These are phyloP conservation scores for Gymnoscopelus microlampas DNA, from an alignment of 2,797 vertebrate species.

Conservation along the genomic window DNA sequence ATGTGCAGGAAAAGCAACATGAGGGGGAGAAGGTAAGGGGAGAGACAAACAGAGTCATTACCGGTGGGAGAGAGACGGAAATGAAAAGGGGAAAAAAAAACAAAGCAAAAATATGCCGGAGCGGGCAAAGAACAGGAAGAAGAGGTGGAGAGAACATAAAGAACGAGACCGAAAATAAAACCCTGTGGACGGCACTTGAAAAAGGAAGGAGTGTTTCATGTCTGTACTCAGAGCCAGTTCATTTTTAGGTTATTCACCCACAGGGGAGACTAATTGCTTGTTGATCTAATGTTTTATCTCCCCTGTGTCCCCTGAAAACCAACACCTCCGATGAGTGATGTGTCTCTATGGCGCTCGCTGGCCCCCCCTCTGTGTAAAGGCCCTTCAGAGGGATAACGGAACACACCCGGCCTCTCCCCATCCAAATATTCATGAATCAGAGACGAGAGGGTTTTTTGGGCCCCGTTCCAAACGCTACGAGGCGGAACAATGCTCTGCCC, in stretches of 20 bases:
- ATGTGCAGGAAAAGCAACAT: slow-evolving; percentile 41
- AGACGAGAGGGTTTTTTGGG: slow-evolving; percentile 57
- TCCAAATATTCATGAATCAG: slow-evolving; percentile 74
- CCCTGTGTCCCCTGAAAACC: slow-evolving; percentile 54
- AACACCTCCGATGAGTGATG: slow-evolving; percentile 68
- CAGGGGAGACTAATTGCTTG: slow-evolving; percentile 76
- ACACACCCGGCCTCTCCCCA: slow-evolving; percentile 58
- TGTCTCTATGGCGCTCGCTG: slow-evolving; percentile 17
- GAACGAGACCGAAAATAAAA: slow-evolving; percentile 38
- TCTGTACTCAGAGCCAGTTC: slow-evolving; percentile 62
- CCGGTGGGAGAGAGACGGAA: slow-evolving; percentile 36
- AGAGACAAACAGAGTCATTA: slow-evolving; percentile 44
- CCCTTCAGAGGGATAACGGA: slow-evolving; percentile 46
- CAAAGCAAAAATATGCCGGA: too few species aligned
- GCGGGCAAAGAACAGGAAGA: slow-evolving; percentile 14
- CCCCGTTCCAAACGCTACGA: slow-evolving; percentile 64
- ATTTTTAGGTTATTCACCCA: slow-evolving; percentile 67
- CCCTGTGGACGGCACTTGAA: slow-evolving; percentile 62
- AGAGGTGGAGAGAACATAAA: slow-evolving; percentile 41
- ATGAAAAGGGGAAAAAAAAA: slow-evolving; percentile 19
- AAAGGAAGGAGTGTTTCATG: slow-evolving; percentile 64
- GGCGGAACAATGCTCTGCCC: slow-evolving; percentile 46
- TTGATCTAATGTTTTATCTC: slow-evolving; percentile 68
- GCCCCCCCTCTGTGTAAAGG: not conserved
- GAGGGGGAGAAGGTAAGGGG: slow-evolving; percentile 45